Evolutionary conservation across 1,140 invertebrate species (phyloP).

Genomic region (Aphelenchoides avenae): DNA sequence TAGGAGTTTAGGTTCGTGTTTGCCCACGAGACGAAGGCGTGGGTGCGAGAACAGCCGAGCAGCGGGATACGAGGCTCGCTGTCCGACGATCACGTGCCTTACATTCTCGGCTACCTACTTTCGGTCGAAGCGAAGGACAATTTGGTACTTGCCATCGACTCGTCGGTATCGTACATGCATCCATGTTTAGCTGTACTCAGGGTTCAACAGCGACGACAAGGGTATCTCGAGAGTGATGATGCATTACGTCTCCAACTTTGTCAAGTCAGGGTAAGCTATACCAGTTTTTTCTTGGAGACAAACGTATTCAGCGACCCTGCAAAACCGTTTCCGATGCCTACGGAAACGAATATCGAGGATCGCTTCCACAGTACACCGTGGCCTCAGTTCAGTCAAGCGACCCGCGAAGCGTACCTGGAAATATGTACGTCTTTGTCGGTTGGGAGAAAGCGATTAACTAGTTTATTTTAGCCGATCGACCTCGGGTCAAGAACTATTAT

Average conservation of each 20-base stretch:
- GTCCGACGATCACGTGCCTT: constrained; percentile 85
- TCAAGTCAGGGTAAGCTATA: constrained; percentile 81
- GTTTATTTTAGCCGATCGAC: constrained; percentile 45
- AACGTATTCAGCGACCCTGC: constrained; percentile 43
- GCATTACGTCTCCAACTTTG: constrained; percentile 92
- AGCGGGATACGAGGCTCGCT: constrained; percentile 73
- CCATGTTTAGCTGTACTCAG: constrained; percentile 13
- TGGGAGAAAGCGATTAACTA: constrained; percentile 1
- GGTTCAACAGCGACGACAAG: constrained; percentile 43
- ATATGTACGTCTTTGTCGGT: constrained; percentile 42
- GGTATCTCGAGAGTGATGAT: constrained; percentile 74
- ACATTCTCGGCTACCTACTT: constrained; percentile 84
- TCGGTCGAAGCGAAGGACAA: constrained; percentile 62
- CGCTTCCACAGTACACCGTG: constrained; percentile 52
- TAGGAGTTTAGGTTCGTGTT: constrained; percentile 56
- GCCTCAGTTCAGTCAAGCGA: constrained; percentile 53
- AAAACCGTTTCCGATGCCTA: constrained; percentile 48
- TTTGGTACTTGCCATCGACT: constrained; percentile 10
- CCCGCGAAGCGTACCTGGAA: constrained; percentile 56
- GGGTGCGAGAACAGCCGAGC: constrained; percentile 77
- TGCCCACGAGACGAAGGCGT: constrained; percentile 69
- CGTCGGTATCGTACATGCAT: not conserved
- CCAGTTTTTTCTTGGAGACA: constrained; percentile 9
- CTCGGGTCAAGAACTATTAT: constrained; percentile 75
- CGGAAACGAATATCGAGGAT: constrained; percentile 49